A percentile compares a stretch with the other conserved stretches of the same genome.
These are phyloP conservation scores for Drosophila fungiperda DNA, from an alignment of 2,888 invertebrate species.

Conservation along the genomic window DNA sequence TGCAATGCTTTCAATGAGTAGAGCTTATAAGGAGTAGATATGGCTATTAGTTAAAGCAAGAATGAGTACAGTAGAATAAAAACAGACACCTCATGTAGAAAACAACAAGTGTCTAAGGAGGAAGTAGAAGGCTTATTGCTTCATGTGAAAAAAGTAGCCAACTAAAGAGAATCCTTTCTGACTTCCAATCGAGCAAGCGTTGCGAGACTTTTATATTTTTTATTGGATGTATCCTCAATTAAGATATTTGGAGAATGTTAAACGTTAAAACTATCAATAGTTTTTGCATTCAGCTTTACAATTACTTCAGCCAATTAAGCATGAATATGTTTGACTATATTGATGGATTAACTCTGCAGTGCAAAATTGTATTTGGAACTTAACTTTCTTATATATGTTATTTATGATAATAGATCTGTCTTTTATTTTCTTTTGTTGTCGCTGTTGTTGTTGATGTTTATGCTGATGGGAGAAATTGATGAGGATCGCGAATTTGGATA, in stretches of 20 bases:
- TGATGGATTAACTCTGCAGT: background rate
- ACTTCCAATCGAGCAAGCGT: too few species aligned
- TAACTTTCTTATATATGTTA: background rate
- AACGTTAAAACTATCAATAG: background rate
- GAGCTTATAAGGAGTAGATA: background rate
- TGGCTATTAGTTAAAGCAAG: background rate
- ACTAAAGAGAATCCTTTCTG: background rate
- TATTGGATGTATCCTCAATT: background rate
- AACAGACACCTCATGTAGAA: background rate
- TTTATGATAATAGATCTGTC: background rate
- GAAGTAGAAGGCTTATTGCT: background rate
- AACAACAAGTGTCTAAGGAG: background rate
- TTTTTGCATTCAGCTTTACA: background rate
- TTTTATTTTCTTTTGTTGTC: background rate
- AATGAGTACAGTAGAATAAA: background rate
- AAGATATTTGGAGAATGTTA: background rate
- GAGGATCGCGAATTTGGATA: conserved; percentile 15
- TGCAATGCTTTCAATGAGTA: background rate
- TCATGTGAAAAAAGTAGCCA: background rate
- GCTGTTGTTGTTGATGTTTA: conserved; percentile 7
- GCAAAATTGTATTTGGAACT: background rate
- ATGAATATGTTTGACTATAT: background rate
- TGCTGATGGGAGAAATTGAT: conserved; percentile 9
- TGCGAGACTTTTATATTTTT: background rate
- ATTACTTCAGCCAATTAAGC: background rate